A percentile compares a stretch with the other conserved stretches of the same genome.
These are phyloP conservation scores for Pachymerium ferrugineum DNA, from an alignment of 2,888 invertebrate species.

Conservation along the genomic window DNA sequence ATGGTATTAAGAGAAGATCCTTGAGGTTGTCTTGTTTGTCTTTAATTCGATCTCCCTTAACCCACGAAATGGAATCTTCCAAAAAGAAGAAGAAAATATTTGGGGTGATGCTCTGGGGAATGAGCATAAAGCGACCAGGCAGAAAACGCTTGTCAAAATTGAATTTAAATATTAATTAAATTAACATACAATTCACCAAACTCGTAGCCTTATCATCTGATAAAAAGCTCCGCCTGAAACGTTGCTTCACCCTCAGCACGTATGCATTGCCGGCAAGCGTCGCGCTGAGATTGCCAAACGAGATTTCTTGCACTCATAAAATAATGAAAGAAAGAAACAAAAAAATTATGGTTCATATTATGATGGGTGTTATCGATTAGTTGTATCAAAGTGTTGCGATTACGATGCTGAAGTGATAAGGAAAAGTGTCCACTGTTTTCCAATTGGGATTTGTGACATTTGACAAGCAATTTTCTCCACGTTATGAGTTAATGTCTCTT, in stretches of 20 bases:
- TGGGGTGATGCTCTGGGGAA: background rate
- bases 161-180: conserved; percentile 13
- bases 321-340: too few relatives aligned
- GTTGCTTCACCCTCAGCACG: background rate
- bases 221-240: conserved; percentile 8
- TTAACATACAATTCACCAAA: conserved; percentile 4
- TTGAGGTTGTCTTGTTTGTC: background rate
- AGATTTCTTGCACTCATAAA: too few relatives aligned
- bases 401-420: background rate
- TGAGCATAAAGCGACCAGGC: background rate
- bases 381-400: background rate
- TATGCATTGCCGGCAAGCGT: background rate
- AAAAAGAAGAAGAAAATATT: background rate
- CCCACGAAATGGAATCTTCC: background rate
- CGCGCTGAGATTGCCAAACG: background rate
- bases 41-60: too few relatives aligned
- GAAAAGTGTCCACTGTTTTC: background rate
- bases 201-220: background rate
- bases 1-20: background rate
- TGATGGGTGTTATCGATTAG: too few relatives aligned
- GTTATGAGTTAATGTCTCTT: background rate
- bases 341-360: too few relatives aligned
- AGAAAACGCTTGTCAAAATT: conserved; percentile 8
- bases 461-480: background rate
- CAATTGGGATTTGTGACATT: conserved; percentile 3